Percentiles rank a stretch among this genome's conserved stretches.
Evolutionary conservation across 2,797 vertebrate genomes (phyloP).

Genomic region (Poecile montanus): DNA sequence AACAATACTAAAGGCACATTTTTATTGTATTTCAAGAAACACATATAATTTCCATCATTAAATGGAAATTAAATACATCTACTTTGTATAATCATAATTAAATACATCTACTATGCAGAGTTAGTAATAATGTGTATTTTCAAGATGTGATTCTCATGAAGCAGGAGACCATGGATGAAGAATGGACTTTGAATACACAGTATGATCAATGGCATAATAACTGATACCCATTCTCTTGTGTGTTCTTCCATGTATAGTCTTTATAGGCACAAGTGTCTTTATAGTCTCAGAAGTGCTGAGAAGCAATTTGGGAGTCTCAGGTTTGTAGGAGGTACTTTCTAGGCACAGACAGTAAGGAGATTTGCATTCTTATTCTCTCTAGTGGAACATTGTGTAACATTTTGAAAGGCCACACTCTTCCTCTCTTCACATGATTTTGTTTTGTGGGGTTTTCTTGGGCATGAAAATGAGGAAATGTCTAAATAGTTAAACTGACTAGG

Average conservation of each 20-base stretch:
- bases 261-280: background rate
- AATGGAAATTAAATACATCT: background rate
- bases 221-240: background rate
- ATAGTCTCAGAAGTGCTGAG: background rate
- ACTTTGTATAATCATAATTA: no score
- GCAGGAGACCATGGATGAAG: background rate
- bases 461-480: background rate
- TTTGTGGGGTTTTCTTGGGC: background rate
- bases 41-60: background rate
- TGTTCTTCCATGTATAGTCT: background rate
- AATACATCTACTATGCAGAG: background rate
- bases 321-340: background rate
- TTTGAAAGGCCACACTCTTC: background rate
- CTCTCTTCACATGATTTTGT: background rate
- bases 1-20: background rate
- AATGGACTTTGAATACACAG: background rate
- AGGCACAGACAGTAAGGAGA: background rate
- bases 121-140: background rate
- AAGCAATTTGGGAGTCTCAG: background rate
- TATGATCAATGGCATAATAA: background rate
- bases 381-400: background rate
- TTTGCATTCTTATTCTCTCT: background rate
- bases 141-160: background rate
- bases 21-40: background rate
- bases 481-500: background rate